phyloP scores from a whole-genome alignment of 2,113 vertebrate genomes.

The Cavia aperea region DNA sequence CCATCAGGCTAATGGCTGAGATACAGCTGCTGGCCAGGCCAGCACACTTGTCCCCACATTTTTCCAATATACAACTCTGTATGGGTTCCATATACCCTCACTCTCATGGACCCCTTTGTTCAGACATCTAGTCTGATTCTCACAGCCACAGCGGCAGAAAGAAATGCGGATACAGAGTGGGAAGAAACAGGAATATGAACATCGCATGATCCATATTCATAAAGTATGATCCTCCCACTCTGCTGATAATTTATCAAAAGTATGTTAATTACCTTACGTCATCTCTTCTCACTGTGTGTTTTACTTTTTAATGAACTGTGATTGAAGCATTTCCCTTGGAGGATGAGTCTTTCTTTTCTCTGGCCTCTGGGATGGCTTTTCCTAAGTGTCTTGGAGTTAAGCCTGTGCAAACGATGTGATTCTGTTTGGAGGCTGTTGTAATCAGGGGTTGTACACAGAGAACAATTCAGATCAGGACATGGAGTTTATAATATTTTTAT shows the following conservation, averaged over 20 bases:
- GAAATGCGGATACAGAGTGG: not conserved
- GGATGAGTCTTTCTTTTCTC: not conserved
- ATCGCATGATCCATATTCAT: not conserved
- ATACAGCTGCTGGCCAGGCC: not conserved
- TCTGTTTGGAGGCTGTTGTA: not conserved
- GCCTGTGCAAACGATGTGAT: not conserved
- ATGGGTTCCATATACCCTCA: not conserved
- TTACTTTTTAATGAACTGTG: not conserved
- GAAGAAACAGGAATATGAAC: not conserved
- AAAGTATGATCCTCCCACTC: not conserved
- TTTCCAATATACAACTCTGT: not conserved
- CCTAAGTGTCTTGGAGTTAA: not conserved
- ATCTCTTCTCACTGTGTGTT: not conserved
- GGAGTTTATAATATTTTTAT: too few species aligned
- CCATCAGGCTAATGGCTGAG: not conserved
- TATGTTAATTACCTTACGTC: not conserved
- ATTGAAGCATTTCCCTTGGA: not conserved
- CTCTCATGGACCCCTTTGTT: not conserved
- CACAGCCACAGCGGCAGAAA: not conserved
- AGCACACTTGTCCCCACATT: not conserved
- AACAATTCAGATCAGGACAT: too few species aligned
- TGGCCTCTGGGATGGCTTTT: not conserved
- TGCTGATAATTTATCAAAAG: not conserved
- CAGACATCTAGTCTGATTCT: not conserved
- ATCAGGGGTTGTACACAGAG: too few species aligned